These are phyloP conservation scores for Microcebus murinus DNA, from an alignment of 2,113 vertebrate species.

Conservation along the genomic window DNA sequence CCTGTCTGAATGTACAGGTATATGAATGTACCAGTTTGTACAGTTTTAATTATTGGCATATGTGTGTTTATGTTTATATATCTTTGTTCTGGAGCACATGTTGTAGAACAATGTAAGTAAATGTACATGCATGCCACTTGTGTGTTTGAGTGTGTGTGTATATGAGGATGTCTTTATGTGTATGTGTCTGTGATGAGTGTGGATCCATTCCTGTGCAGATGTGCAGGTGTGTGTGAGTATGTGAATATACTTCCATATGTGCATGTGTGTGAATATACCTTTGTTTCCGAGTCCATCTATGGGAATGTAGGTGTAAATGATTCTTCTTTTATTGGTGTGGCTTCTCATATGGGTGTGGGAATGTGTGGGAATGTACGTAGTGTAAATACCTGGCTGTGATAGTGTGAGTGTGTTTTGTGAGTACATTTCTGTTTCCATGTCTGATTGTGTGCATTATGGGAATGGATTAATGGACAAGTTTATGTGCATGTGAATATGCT, in stretches of 20 bases:
- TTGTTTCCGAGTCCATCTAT: constrained; percentile 25
- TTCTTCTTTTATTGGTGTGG: constrained; percentile 54
- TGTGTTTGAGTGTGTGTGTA: background rate
- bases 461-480: constrained; percentile 20
- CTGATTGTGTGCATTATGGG: background rate
- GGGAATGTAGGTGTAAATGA: constrained; percentile 20
- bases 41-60: constrained; percentile 51
- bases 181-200: constrained; percentile 27
- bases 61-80: constrained; percentile 21
- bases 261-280: background rate
- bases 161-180: background rate
- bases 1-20: constrained; percentile 4
- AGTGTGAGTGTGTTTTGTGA: constrained; percentile 51
- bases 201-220: constrained; percentile 25
- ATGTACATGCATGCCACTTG: background rate
- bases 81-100: constrained; percentile 33
- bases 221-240: constrained; percentile 30
- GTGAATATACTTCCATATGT: constrained; percentile 20
- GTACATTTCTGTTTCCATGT: constrained; percentile 31
- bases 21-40: constrained; percentile 8
- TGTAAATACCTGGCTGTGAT: background rate
- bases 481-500: constrained; percentile 3
- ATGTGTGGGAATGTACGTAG: background rate
- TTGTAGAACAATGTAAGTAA: constrained; percentile 48
- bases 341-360: constrained; percentile 37